Evolutionary conservation across 2,113 vertebrate genomes (phyloP).

Genomic region (Canis aureus): DNA sequence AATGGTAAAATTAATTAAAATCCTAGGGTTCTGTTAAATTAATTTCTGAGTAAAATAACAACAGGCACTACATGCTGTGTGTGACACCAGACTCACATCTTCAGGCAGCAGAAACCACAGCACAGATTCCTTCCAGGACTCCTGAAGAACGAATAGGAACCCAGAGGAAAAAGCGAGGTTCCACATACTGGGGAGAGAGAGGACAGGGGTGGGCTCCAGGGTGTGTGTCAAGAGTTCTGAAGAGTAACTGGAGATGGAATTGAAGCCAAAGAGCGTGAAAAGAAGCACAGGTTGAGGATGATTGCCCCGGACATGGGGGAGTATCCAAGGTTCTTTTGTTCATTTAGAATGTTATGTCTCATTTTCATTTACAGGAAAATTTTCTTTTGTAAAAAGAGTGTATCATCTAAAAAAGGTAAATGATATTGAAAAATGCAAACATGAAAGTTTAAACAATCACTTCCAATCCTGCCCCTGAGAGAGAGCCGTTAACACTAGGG

Average conservation of each 20-base stretch:
- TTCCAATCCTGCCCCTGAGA: neutral
- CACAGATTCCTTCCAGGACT: neutral
- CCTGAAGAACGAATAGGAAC: neutral
- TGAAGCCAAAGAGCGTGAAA: neutral
- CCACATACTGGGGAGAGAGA: neutral
- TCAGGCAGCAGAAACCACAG: neutral
- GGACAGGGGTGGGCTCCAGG: too few relatives aligned
- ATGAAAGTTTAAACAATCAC: neutral
- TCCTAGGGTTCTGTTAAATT: neutral
- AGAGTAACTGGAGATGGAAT: neutral
- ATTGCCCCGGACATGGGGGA: neutral
- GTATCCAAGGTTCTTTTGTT: neutral
- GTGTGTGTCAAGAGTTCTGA: neutral
- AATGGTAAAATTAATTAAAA: conserved; percentile 57
- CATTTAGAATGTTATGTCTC: neutral
- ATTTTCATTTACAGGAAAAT: conserved; percentile 18
- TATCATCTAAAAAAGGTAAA: neutral
- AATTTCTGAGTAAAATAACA: neutral
- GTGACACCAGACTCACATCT: neutral
- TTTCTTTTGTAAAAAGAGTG: neutral
- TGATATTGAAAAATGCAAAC: conserved; percentile 6
- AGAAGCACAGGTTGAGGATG: neutral
- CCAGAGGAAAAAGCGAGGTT: neutral
- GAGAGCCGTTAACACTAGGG: neutral
- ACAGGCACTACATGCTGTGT: neutral